phyloP scores from a whole-genome alignment of 2,888 invertebrate species.

The Amaurobius ferox region DNA sequence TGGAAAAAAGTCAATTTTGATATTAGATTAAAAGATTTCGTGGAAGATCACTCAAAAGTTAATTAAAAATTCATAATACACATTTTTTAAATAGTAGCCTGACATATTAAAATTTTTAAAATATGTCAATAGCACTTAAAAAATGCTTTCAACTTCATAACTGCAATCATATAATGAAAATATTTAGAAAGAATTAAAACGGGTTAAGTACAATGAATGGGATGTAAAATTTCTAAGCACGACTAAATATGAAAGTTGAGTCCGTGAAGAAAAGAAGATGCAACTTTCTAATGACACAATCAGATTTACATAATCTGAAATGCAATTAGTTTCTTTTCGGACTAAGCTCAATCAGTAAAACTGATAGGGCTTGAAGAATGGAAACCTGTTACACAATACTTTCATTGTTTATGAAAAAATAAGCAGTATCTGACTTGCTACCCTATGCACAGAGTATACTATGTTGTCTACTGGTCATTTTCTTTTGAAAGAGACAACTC shows the following conservation, averaged over 20 bases:
- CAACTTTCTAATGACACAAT: not conserved
- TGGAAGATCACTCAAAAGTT: slow-evolving; percentile 1
- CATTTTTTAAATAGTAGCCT: no score
- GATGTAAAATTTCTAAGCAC: no score
- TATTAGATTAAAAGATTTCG: not conserved
- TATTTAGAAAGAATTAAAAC: no score
- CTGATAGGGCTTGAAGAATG: slow-evolving; percentile 3
- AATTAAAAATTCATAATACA: no score
- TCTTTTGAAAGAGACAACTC: slow-evolving; percentile 2
- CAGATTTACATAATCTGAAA: not conserved
- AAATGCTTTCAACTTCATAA: no score
- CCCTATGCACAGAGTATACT: slow-evolving; percentile 9
- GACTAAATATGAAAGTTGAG: no score
- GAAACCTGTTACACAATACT: slow-evolving; percentile 1
- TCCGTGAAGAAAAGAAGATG: no score
- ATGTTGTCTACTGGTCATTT: slow-evolving; percentile 18
- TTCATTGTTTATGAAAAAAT: slow-evolving; percentile 11
- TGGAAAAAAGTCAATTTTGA: not conserved
- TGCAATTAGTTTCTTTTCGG: not conserved
- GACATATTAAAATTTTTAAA: no score
- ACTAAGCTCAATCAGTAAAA: slow-evolving; percentile 1
- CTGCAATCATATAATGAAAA: no score
- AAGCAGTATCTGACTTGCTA: slow-evolving; percentile 18
- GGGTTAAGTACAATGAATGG: no score
- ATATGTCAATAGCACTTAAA: no score